Base-by-base conservation (phyloP, 2,888 invertebrate genomes). In the Cyclophora albipunctata region DNA sequence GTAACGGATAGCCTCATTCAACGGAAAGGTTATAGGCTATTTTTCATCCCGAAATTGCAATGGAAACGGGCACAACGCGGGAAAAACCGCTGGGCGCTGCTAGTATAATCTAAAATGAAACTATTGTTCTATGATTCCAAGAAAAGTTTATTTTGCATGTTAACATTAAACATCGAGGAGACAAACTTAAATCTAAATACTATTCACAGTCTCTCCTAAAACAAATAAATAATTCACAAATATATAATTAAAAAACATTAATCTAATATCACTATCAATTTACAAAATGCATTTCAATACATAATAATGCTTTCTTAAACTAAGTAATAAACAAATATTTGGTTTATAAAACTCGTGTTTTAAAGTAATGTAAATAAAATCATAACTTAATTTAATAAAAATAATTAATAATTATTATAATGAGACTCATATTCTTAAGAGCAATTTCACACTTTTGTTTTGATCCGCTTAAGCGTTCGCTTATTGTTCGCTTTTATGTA, bases 261-360 rank as follows among this genome's bases (percentile, higher is more conserved):
- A 55, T 73, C 85, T 87, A 87, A 69, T 87, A 87, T 86, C 87
- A 87, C 87, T 87, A 87, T 81, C 66, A 74, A 67, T 73, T 74
- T 78, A 82, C 74, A 84, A 78, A 71, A 73, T 66, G 63, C 67
- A 65, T 68, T 66, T 55, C 58, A 48, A 46, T 60, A 63, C 64
- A 69, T 58, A 54, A 64, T 63, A 69, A 63, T 57, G 59, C 43
- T 43, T 20, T 33, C 63, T 60, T 33, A 47, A 45, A 43, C 45
- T 47, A 58, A 65, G 54, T 59, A 61, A 64, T 66, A 60, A 68
- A 68, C 63, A 53, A 65, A 63, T 68, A 67, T 71, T 71, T 71
- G 70, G 71, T 71, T 63, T 66, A 57, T 55, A 40, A 45, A 35
- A 35, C 43, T 20, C 4, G 41, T 7, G 35, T 3, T 37, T 37